These are phyloP conservation scores for Myiozetetes cayanensis DNA, from an alignment of 2,113 vertebrate species.

Conservation along the genomic window DNA sequence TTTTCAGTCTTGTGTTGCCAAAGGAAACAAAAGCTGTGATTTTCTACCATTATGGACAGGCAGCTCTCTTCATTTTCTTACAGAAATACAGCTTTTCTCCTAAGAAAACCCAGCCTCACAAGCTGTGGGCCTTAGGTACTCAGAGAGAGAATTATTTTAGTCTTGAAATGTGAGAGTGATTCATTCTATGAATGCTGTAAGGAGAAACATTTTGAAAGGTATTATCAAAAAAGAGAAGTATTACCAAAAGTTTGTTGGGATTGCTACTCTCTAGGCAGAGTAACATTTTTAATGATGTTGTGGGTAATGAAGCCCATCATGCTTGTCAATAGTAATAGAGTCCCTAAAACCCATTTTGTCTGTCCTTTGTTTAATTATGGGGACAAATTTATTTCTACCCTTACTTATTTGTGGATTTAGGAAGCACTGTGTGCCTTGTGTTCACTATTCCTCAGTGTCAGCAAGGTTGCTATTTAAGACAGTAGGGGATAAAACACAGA, in stretches of 20 bases:
- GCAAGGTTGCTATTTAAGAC: background rate
- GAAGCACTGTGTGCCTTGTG: background rate
- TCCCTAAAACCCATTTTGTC: background rate
- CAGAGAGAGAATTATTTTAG: background rate
- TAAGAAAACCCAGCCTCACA: background rate
- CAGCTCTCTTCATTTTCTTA: background rate
- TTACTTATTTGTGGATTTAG: background rate
- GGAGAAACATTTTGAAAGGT: background rate
- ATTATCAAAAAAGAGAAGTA: background rate
- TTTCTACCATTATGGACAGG: background rate
- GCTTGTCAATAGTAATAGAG: background rate
- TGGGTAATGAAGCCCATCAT: background rate
- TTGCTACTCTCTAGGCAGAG: background rate
- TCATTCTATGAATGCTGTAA: background rate
- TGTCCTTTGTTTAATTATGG: background rate
- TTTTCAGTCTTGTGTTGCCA: background rate
- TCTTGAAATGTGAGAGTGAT: background rate
- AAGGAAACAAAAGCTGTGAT: background rate
- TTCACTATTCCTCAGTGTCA: background rate
- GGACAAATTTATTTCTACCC: background rate
- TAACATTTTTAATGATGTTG: background rate
- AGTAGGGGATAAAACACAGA: background rate
- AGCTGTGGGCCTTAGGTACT: background rate
- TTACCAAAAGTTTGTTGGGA: background rate
- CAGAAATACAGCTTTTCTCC: background rate